Evolutionary conservation across 2,888 invertebrate genomes (phyloP).

Genomic region (Dynastes hyllus): DNA sequence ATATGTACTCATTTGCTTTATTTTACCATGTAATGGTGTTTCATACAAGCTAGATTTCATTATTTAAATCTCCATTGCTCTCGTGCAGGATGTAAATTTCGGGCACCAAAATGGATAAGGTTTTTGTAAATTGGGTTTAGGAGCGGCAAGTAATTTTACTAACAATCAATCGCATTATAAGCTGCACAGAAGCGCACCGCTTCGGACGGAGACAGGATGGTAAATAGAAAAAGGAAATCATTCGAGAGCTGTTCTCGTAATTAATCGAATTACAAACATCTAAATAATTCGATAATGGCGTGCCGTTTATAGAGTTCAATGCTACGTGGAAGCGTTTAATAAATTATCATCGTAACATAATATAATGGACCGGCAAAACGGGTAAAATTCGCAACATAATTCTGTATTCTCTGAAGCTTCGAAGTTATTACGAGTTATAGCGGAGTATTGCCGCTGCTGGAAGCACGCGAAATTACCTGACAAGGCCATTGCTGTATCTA

Average conservation of each 20-base stretch:
- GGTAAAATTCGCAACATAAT: conserved; percentile 48
- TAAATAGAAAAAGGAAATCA: conserved; percentile 4
- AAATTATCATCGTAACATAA: conserved; percentile 46
- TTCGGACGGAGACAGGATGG: not conserved
- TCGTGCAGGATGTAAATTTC: not conserved
- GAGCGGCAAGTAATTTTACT: conserved; percentile 19
- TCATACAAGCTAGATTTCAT: too few relatives aligned
- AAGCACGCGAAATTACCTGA: conserved; percentile 19
- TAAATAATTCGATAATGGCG: conserved; percentile 40
- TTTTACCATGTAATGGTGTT: too few relatives aligned
- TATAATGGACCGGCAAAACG: conserved; percentile 45
- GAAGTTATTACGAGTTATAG: conserved; percentile 45
- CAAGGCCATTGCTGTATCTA: conserved; percentile 48
- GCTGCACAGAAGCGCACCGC: not conserved
- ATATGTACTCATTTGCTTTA: too few relatives aligned
- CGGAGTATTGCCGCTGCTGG: conserved; percentile 30
- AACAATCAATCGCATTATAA: conserved; percentile 22
- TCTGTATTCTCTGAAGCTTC: conserved; percentile 46
- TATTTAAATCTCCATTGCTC: too few relatives aligned
- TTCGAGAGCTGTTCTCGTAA: not conserved
- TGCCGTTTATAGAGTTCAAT: conserved; percentile 39
- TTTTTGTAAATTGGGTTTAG: not conserved
- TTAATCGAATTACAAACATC: conserved; percentile 38
- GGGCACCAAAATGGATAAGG: not conserved
- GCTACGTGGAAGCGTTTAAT: conserved; percentile 49